phyloP scores from a whole-genome alignment of 2,113 vertebrate species.

The Menidia beryllina region DNA sequence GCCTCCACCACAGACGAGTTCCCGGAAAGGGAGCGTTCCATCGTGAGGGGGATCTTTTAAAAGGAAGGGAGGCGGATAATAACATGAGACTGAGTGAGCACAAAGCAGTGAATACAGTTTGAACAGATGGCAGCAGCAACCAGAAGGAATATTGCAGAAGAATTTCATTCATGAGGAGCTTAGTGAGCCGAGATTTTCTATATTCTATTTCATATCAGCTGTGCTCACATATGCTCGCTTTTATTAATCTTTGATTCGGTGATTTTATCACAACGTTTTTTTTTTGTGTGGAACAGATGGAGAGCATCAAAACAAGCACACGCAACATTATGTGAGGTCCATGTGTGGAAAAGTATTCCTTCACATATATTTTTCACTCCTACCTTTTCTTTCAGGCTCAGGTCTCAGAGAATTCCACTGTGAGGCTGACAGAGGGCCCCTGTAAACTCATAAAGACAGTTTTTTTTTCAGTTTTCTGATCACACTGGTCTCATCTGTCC shows the following conservation, averaged over 20 bases:
- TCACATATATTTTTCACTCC: conserved; percentile 16
- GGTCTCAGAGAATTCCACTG: background rate
- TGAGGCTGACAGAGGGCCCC: conserved; percentile 22
- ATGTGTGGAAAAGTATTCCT: background rate
- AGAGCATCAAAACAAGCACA: background rate
- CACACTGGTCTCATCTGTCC: conserved; percentile 32
- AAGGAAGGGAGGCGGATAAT: background rate
- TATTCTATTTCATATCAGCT: background rate
- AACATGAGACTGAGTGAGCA: background rate
- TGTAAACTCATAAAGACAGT: background rate
- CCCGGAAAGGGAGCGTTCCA: conserved; percentile 72
- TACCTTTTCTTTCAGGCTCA: conserved; percentile 49
- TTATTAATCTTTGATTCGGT: background rate
- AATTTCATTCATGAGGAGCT: conserved; percentile 2
- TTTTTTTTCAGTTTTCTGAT: conserved; percentile 28
- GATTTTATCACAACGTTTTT: background rate
- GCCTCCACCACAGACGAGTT: conserved; percentile 63
- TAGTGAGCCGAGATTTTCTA: background rate
- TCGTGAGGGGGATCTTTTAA: conserved; percentile 39
- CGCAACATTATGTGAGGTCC: background rate
- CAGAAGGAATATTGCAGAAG: background rate
- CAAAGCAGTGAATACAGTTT: background rate
- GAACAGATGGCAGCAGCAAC: background rate
- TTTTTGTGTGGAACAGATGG: background rate
- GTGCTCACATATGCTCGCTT: background rate